Conservation (phyloP, 2,888 invertebrate genomes). For the Acrocyrtus sp. region DNA sequence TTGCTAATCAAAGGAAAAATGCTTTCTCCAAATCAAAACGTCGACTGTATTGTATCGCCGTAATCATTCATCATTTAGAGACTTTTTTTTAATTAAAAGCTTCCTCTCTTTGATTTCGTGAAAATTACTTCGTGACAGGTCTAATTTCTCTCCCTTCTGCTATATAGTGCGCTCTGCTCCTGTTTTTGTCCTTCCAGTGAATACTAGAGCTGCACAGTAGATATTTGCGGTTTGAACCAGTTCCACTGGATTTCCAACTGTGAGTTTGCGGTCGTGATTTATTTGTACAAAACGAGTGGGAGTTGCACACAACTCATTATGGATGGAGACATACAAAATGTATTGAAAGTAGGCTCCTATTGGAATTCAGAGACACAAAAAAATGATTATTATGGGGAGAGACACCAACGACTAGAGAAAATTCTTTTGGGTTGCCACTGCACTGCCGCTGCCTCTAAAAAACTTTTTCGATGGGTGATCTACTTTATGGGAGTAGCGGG, state of each 20-base stretch:
- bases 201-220: too few species aligned
- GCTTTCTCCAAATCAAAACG: neutral
- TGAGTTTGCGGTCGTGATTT: neutral
- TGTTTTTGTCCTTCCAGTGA: too few species aligned
- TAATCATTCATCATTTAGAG: neutral
- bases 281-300: neutral
- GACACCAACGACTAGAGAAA: neutral
- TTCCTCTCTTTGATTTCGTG: neutral
- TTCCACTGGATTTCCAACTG: neutral
- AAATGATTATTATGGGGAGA: neutral
- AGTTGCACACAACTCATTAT: neutral
- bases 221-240: too few species aligned
- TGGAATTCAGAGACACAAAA: neutral
- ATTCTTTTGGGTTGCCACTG: too few species aligned
- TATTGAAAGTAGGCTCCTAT: neutral
- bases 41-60: neutral
- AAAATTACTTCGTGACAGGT: neutral
- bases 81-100: neutral
- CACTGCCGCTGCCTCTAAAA: neutral
- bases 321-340: neutral
- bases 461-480: neutral
- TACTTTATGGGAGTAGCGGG: too few species aligned
- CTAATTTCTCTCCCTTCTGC: neutral
- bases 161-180: too few species aligned
- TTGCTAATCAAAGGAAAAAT: neutral